Evolutionary conservation across 1,140 invertebrate species (phyloP).

Genomic region (Mizuhopecten yessoensis): DNA sequence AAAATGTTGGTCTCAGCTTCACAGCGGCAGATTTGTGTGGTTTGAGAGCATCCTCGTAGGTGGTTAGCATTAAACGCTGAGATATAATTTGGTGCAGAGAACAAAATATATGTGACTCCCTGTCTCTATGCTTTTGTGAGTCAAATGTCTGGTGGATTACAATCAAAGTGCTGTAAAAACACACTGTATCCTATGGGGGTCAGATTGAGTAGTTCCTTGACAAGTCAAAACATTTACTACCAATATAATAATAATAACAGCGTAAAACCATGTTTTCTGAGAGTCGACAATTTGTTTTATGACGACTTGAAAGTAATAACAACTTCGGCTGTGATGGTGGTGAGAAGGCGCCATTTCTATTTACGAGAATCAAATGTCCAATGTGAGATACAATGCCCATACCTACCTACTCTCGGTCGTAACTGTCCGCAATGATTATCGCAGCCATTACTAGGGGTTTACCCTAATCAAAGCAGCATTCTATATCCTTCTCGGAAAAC

Average conservation of each 20-base stretch:
- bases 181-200: not conserved
- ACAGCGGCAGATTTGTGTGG: not conserved
- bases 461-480: not conserved
- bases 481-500: too few species aligned
- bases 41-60: not conserved
- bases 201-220: not conserved
- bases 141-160: not conserved
- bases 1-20: not conserved
- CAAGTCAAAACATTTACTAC: not conserved
- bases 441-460: not conserved
- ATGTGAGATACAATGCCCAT: not conserved
- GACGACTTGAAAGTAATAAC: not conserved
- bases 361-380: not conserved
- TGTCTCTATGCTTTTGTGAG: not conserved
- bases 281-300: not conserved
- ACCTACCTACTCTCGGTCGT: not conserved
- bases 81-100: not conserved
- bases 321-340: not conserved
- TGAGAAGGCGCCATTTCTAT: not conserved
- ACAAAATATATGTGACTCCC: slow-evolving; percentile 12
- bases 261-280: not conserved
- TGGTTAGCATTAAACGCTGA: not conserved
- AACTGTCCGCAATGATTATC: not conserved
- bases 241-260: slow-evolving; percentile 18
- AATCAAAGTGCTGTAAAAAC: not conserved